These are phyloP conservation scores for Mormyrus hasselquistii DNA, from an alignment of 2,797 vertebrate genomes.

Conservation along the genomic window DNA sequence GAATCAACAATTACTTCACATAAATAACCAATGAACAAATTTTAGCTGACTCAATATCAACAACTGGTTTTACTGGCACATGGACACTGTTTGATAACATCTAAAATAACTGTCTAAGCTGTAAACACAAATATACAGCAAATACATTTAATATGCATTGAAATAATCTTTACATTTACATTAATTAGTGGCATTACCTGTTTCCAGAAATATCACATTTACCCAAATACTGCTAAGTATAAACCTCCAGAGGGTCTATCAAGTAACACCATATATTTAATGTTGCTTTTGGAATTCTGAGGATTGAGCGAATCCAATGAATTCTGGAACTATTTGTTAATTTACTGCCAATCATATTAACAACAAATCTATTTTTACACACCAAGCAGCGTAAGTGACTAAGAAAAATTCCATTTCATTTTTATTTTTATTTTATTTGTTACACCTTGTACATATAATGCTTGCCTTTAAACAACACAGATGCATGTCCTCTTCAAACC, in stretches of 20 bases:
- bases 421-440: not conserved
- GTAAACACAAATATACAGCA: constrained; percentile 10
- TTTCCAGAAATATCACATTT: not conserved
- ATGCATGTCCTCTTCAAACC: not conserved
- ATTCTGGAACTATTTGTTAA: not conserved
- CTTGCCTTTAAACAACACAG: not conserved
- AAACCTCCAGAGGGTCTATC: not conserved
- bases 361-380: not conserved
- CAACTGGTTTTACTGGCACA: not conserved
- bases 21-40: constrained; percentile 37
- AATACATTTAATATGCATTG: not conserved
- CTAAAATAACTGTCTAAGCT: constrained; percentile 24
- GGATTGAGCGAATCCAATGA: not conserved
- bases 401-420: not conserved
- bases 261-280: not conserved
- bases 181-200: not conserved
- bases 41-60: constrained; percentile 47
- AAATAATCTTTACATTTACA: not conserved
- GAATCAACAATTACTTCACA: constrained; percentile 47
- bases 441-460: not conserved
- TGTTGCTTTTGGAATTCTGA: not conserved
- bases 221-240: not conserved
- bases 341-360: not conserved
- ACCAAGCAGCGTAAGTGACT: not conserved
- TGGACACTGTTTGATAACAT: constrained; percentile 30